These are phyloP conservation scores for Drosophila sp. DNA, from an alignment of 1,140 invertebrate species.

Conservation along the genomic window DNA sequence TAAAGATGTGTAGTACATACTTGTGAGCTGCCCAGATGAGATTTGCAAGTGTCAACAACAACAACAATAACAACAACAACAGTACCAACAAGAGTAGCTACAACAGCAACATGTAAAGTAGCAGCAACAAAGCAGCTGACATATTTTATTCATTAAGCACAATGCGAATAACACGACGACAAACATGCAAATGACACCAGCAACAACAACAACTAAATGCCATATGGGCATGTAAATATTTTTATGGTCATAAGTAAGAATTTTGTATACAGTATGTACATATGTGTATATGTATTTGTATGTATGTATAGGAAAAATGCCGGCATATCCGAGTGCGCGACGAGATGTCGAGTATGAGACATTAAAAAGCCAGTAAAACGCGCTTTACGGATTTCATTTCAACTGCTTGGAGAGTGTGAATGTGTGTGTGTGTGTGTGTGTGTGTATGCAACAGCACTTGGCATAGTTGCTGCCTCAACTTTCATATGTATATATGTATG, in stretches of 20 bases:
- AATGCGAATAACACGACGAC: constrained; percentile 68
- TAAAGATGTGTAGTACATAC: constrained; percentile 49
- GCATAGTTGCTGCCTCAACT: constrained; percentile 62
- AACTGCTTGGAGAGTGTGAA: constrained; percentile 27
- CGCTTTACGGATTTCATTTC: constrained; percentile 79
- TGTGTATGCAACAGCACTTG: constrained; percentile 53
- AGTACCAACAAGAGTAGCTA: constrained; percentile 1
- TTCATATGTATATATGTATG: constrained; percentile 17
- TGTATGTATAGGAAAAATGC: constrained; percentile 30
- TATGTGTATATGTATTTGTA: background rate
- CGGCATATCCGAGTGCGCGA: constrained; percentile 50
- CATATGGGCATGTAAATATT: constrained; percentile 77
- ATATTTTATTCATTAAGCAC: constrained; percentile 82
- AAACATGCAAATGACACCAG: constrained; percentile 79
- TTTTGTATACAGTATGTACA: constrained; percentile 56
- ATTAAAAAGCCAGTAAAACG: constrained; percentile 80
- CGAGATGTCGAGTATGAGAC: constrained; percentile 52
- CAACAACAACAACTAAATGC: constrained; percentile 50
- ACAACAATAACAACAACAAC: constrained; percentile 25
- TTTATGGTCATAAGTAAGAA: constrained; percentile 83
- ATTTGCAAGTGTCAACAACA: constrained; percentile 65
- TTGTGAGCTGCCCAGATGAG: constrained; percentile 47
- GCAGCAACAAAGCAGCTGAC: constrained; percentile 65
- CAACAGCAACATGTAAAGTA: constrained; percentile 38
- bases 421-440: constrained; percentile 9